phyloP scores from a whole-genome alignment of 2,113 vertebrate species.

The Galbula dea region DNA sequence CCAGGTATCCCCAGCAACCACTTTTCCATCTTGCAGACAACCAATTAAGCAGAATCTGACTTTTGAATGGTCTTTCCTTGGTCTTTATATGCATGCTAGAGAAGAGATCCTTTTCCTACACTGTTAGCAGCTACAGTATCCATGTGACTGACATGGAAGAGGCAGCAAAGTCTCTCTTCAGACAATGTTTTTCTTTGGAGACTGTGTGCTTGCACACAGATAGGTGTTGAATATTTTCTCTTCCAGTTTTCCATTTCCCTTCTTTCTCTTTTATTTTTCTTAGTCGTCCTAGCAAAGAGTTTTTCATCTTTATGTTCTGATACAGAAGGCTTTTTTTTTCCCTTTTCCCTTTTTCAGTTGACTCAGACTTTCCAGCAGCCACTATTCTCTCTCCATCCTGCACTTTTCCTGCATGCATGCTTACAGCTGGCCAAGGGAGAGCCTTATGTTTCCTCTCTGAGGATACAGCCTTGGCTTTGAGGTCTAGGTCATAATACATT shows the following conservation, averaged over 20 bases:
- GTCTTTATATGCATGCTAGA: not conserved
- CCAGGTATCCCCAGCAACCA: not conserved
- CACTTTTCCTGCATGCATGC: not conserved
- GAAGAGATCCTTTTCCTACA: not conserved
- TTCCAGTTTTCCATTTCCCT: not conserved
- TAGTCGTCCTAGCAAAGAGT: not conserved
- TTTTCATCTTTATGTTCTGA: not conserved
- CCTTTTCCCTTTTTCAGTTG: not conserved
- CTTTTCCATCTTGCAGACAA: not conserved
- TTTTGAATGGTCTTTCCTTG: not conserved
- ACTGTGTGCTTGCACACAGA: not conserved
- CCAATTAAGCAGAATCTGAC: not conserved
- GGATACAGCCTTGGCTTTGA: conserved; percentile 30
- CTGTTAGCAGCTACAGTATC: not conserved
- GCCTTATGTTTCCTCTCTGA: conserved; percentile 8
- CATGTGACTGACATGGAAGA: not conserved
- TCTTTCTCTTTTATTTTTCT: not conserved
- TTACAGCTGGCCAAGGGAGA: not conserved
- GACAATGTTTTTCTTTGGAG: not conserved
- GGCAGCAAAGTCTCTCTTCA: not conserved
- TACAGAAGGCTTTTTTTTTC: not conserved
- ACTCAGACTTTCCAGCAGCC: not conserved
- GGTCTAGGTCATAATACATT: not conserved
- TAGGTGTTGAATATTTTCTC: not conserved
- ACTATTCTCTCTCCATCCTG: not conserved